Percentiles rank a stretch among this genome's conserved stretches.
phyloP scores from a whole-genome alignment of 2,797 vertebrate species.

The Lagorchestes hirsutus region DNA sequence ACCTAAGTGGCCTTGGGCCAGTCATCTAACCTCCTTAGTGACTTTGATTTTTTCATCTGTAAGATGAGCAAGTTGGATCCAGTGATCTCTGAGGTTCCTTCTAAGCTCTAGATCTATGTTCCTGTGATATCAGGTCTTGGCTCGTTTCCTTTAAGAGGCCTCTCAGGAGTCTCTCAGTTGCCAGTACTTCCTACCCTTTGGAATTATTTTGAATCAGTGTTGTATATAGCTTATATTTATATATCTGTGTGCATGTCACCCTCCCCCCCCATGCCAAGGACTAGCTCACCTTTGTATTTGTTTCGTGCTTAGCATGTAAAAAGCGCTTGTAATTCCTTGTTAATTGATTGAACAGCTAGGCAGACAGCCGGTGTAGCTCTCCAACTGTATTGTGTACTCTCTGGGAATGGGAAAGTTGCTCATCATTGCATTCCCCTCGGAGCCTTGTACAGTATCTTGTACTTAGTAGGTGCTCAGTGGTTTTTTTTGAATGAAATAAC shows the following conservation, averaged over 20 bases:
- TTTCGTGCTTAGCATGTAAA: not conserved
- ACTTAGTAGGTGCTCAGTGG: not conserved
- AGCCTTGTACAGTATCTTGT: not conserved
- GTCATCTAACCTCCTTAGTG: not conserved
- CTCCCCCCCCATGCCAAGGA: not conserved
- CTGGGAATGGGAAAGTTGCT: not conserved
- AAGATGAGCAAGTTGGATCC: not conserved
- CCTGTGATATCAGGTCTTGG: not conserved
- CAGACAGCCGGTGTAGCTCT: not conserved
- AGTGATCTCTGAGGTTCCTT: not conserved
- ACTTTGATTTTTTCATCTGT: not conserved
- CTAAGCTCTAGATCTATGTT: not conserved
- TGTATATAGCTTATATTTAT: not conserved
- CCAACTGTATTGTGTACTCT: not conserved
- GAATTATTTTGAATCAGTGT: not conserved
- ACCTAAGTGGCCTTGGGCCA: not conserved
- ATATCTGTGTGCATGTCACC: not conserved
- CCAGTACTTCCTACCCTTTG: not conserved
- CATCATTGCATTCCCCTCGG: not conserved
- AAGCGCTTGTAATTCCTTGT: not conserved
- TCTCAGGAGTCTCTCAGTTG: no score
- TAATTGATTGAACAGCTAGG: not conserved
- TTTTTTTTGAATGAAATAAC: not conserved
- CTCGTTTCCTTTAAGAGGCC: not conserved
- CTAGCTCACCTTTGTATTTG: not conserved